A percentile compares a stretch with the other conserved stretches of the same genome.
Evolutionary conservation across 1,140 invertebrate genomes (phyloP).

Genomic region (Aplysia californica): DNA sequence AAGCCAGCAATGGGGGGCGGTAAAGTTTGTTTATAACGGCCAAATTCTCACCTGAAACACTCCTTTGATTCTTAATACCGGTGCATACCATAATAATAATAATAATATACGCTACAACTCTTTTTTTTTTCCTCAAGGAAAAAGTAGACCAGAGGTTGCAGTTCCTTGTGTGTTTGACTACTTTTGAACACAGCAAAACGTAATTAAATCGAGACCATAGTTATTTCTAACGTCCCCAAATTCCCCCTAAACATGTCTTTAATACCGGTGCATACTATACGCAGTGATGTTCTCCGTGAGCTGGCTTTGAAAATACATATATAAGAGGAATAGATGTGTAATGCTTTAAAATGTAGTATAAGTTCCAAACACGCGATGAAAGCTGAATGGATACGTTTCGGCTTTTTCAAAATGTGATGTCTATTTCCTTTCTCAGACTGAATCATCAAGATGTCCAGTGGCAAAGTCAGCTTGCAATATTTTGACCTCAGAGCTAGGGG

Average conservation of each 20-base stretch:
- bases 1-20: neutral
- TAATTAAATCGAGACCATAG: neutral
- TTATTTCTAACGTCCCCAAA: neutral
- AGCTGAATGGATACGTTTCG: too few relatives aligned
- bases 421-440: too few relatives aligned
- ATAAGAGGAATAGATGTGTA: too few relatives aligned
- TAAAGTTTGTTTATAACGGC: neutral
- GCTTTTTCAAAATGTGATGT: too few relatives aligned
- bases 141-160: neutral
- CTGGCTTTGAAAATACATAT: neutral
- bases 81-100: neutral
- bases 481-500: neutral
- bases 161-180: neutral
- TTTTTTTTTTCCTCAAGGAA: neutral
- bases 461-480: too few relatives aligned
- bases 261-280: neutral
- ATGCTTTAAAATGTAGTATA: too few relatives aligned
- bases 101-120: neutral
- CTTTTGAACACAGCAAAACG: neutral
- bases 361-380: too few relatives aligned
- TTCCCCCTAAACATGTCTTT: neutral
- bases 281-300: neutral
- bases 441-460: too few relatives aligned
- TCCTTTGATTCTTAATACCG: neutral
- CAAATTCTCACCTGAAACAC: neutral